Conservation (phyloP, 2,888 invertebrate genomes). For the Dicyrtomina minuta region DNA sequence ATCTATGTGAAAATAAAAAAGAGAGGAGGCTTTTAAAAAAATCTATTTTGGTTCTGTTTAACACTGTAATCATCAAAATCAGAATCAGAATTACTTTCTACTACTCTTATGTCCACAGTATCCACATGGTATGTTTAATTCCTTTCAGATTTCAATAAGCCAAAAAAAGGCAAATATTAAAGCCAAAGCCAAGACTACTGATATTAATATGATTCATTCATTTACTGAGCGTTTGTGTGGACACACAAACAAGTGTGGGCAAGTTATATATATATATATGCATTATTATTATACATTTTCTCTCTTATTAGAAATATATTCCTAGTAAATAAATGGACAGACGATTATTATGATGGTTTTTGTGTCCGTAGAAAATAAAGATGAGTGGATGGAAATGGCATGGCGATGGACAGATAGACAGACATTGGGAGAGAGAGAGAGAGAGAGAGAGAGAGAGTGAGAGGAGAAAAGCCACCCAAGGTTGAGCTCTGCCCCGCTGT, state of each 20-base stretch:
- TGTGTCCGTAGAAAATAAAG: neutral
- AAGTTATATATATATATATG: neutral
- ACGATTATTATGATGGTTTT: neutral
- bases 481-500: conserved; percentile 31
- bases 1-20: neutral
- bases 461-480: conserved; percentile 27
- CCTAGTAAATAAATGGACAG: neutral
- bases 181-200: too few relatives aligned
- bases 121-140: neutral
- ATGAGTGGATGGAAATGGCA: neutral
- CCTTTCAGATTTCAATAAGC: too few relatives aligned
- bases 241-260: neutral
- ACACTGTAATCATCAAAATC: conserved; percentile 19
- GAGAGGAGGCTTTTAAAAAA: neutral
- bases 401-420: too few relatives aligned
- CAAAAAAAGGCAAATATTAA: too few relatives aligned
- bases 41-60: conserved; percentile 16
- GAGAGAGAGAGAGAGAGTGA: conserved; percentile 7
- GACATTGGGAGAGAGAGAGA: conserved; percentile 5
- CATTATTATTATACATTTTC: too few relatives aligned
- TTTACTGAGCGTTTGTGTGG: neutral
- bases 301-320: neutral
- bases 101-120: neutral
- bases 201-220: conserved; percentile 15
- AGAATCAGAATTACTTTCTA: neutral